Evolutionary conservation across 1,140 invertebrate genomes (phyloP), one percentile per base, ranked within the genome.

Genomic region (Manduca sexta): DNA sequence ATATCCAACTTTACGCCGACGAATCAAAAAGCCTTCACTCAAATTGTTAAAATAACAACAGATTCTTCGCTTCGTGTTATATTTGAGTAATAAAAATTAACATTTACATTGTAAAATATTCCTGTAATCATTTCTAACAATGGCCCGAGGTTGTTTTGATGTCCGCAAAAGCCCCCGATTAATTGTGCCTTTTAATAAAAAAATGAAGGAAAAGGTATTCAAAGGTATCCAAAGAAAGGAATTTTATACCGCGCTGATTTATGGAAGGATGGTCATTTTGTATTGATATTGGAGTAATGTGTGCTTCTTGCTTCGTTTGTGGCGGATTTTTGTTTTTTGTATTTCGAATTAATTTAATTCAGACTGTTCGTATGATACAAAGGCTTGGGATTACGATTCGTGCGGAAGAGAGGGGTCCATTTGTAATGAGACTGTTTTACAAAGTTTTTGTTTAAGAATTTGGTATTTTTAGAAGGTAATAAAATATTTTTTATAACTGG

Each of bases 71-170:
- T 70, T 62, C 70, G 62, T 62, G 57, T 61, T 62, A 52, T 66
- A 69, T 77, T 73, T 59, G 63, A 57, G 56, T 73, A 76, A 78
- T 84, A 78, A 71, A 75, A 80, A 81, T 78, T 80, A 80, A 81
- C 67, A 81, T 84, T 78, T 74, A 57, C 70, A 59, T 68, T 69
- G 65, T 76, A 68, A 73, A 80, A 75, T 66, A 69, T 68, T 64
- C 72, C 71, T 72, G 65, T 78, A 79, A 81, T 82, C 68, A 78
- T 69, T 68, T 52, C 57, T 70, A 74, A 82, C 76, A 82, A 84
- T 79, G 68, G 65, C 72, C 67, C 51, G 49, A 45, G 68, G 71
- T 69, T 76, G 71, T 82, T 81, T 83, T 78, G 70, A 81, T 81
- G 74, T 84, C 73, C 70, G 70, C 56, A 71, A 75, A 70, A 68